A percentile compares a stretch with the other conserved stretches of the same genome.
phyloP scores from a whole-genome alignment of 2,888 invertebrate species.

The Proisotoma minuta region DNA sequence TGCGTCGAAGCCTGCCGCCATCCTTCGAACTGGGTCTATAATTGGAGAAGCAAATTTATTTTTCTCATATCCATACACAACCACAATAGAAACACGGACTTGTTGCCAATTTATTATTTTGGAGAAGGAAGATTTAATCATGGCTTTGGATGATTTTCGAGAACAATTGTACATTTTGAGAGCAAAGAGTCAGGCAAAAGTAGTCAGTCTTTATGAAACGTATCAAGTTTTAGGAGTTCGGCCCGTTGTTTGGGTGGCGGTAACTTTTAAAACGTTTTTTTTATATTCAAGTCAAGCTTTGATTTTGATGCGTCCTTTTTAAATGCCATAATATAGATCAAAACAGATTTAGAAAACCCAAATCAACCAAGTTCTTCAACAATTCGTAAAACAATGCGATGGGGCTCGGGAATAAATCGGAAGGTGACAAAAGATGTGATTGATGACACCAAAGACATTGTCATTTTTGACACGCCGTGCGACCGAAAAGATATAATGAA shows the following conservation, averaged over 20 bases:
- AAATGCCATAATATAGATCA: background rate
- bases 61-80: slow-evolving; percentile 40
- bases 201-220: slow-evolving; percentile 15
- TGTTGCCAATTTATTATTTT: slow-evolving; percentile 42
- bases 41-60: slow-evolving; percentile 43
- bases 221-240: slow-evolving; percentile 21
- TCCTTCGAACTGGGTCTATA: slow-evolving; percentile 40
- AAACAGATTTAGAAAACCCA: slow-evolving; percentile 22
- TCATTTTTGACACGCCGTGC: slow-evolving; percentile 38
- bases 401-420: slow-evolving; percentile 27
- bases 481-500: slow-evolving; percentile 15
- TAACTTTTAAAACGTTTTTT: background rate
- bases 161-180: slow-evolving; percentile 20
- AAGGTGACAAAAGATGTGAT: slow-evolving; percentile 40
- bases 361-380: slow-evolving; percentile 13
- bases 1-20: slow-evolving; percentile 25
- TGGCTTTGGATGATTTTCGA: slow-evolving; percentile 25
- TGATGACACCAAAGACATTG: slow-evolving; percentile 36
- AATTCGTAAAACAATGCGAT: slow-evolving; percentile 22
- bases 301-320: background rate
- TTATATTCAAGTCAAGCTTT: background rate
- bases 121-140: slow-evolving; percentile 33
- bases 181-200: slow-evolving; percentile 10
- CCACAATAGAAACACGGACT: slow-evolving; percentile 40
- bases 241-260: slow-evolving; percentile 27